These are phyloP conservation scores for Phrynocephalus versicolor DNA, from an alignment of 2,113 vertebrate species.

Conservation along the genomic window DNA sequence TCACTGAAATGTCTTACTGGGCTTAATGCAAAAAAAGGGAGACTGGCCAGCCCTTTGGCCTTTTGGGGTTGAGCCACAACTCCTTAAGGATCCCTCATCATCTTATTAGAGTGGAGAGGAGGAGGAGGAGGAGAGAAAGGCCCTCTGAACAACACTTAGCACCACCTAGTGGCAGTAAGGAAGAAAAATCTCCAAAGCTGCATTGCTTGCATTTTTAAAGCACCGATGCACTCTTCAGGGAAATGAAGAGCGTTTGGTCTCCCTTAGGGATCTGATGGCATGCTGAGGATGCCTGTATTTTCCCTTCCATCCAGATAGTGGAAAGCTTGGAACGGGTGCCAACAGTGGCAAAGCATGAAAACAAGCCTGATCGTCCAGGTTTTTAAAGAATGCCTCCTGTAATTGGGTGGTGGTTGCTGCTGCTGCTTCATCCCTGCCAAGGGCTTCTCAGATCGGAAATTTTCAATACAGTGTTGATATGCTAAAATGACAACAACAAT, in stretches of 20 bases:
- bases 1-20: not conserved
- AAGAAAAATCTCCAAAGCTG: not conserved
- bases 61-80: not conserved
- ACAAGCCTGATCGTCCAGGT: too few species aligned
- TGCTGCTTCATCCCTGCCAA: not conserved
- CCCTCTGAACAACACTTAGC: slow-evolving; percentile 22
- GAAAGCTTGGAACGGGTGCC: too few species aligned
- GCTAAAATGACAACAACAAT: too few species aligned
- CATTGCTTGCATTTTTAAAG: not conserved
- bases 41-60: not conserved
- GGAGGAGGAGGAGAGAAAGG: not conserved
- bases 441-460: too few species aligned
- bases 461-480: too few species aligned
- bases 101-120: slow-evolving; percentile 8
- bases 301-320: too few species aligned
- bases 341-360: too few species aligned
- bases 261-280: too few species aligned
- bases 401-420: not conserved
- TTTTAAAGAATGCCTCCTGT: too few species aligned
- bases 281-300: too few species aligned
- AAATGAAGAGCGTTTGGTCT: not conserved
- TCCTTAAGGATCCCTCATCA: not conserved
- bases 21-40: not conserved
- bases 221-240: not conserved
- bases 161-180: slow-evolving; percentile 24